Evolutionary conservation across 2,113 vertebrate species (phyloP), one percentile per base, ranked within the genome.

Genomic region (Blennius ocellaris): DNA sequence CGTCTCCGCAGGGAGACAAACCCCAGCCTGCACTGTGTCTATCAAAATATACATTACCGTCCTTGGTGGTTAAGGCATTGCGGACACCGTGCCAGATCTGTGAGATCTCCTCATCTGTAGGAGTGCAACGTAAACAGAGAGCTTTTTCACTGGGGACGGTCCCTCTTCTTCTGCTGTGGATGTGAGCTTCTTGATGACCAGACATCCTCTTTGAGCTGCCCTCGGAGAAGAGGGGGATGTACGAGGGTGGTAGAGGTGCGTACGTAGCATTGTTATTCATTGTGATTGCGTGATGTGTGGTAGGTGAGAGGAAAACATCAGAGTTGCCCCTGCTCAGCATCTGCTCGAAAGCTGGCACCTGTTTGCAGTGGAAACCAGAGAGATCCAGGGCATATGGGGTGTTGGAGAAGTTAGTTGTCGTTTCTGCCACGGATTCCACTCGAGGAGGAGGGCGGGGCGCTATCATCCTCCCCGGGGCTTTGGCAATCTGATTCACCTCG

Each of bases 41-140:
- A 1, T 52, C 6, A 60, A 73, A 72, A 58, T 56, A 57, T 76
- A 76, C 64, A 57, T 89, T 93, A 93, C 93, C 93, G 1, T 89
- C 92, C 84, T 90, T 92, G 78, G 92, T 92, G 82, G 73, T 65
- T 76, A 85, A 88, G 64, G 90, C 92, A 80, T 68, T 90, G 80
- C 78, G 87, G 0, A 87, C 92, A 52, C 83, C 82, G 1, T 91
- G 91, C 93, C 96, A 94, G 15, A 93, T 89, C 72, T 90, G 73
- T 48, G 91, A 84, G 79, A 95, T 95, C 89, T 96, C 94, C 73
- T 96, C 95, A 84, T 95, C 94, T 64, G 94, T 93, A 83, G 94
- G 94, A 16, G 82, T 94, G 70, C 70, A 91, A 60, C 90, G 81
- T 68, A 94, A 83, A 82, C 81, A 69, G 38, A 94, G 84, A 63